phyloP scores from a whole-genome alignment of 2,113 vertebrate genomes.

The Ptilorrhoa leucosticta region DNA sequence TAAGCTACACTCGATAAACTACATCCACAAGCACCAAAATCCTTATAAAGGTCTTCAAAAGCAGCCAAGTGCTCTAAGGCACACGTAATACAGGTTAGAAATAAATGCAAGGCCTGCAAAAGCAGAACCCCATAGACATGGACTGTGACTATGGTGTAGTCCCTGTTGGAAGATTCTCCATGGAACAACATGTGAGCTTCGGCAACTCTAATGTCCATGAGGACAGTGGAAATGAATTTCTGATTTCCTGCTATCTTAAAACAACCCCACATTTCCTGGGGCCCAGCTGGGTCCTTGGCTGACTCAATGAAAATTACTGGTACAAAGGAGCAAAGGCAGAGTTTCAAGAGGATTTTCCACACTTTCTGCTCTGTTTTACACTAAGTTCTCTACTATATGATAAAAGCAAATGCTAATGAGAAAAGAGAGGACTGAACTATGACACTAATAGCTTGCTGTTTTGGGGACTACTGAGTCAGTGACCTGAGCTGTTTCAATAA shows the following conservation, averaged over 20 bases:
- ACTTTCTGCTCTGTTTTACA: neutral
- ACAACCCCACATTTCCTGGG: neutral
- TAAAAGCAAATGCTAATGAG: neutral
- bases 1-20: neutral
- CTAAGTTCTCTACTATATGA: neutral
- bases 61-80: neutral
- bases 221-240: neutral
- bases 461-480: neutral
- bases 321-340: neutral
- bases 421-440: neutral
- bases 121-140: neutral
- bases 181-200: neutral
- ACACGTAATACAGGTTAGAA: neutral
- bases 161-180: neutral
- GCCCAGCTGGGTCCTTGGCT: neutral
- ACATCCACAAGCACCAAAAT: neutral
- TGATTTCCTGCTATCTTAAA: neutral
- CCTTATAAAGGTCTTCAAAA: neutral
- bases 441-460: neutral
- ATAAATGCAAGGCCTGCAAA: neutral
- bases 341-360: neutral
- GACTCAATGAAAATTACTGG: neutral
- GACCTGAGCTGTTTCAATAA: neutral
- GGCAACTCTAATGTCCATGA: neutral
- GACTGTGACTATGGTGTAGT: accelerated